phyloP scores from a whole-genome alignment of 92 coral and sea anemone species.

The Pocillopora grandis region DNA sequence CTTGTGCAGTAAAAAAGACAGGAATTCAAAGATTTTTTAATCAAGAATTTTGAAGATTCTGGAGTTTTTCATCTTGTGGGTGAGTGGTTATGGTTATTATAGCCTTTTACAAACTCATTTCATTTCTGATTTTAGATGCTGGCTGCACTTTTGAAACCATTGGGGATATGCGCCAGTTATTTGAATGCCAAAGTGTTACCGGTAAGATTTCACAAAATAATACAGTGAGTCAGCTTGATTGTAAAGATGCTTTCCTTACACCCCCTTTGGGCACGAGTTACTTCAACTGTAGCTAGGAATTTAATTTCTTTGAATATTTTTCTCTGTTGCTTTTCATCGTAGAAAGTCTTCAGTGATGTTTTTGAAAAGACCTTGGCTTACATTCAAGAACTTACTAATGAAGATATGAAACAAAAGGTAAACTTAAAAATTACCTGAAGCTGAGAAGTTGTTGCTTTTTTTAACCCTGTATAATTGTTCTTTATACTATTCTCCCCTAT shows the following conservation, averaged over 20 bases:
- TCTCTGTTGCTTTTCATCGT: background rate
- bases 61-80: too few relatives aligned
- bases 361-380: constrained; percentile 79
- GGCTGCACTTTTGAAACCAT: constrained; percentile 77
- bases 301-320: background rate
- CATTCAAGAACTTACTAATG: constrained; percentile 81
- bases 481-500: background rate
- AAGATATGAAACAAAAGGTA: constrained; percentile 92
- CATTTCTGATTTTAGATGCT: constrained; percentile 58
- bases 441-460: too few relatives aligned
- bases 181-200: constrained; percentile 77
- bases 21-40: too few relatives aligned
- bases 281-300: background rate
- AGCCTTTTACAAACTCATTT: background rate
- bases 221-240: background rate
- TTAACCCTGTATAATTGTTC: too few relatives aligned
- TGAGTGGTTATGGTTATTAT: too few relatives aligned
- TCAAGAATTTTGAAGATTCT: too few relatives aligned
- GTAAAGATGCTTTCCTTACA: too few relatives aligned
- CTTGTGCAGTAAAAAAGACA: background rate
- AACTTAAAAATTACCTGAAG: background rate
- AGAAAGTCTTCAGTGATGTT: constrained; percentile 82
- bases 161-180: constrained; percentile 89
- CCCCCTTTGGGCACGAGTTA: too few relatives aligned
- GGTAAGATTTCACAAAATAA: constrained; percentile 44